Evolutionary conservation across 2,888 invertebrate genomes (phyloP), one percentile per base, ranked within the genome.

Genomic region (Harmothoe impar): DNA sequence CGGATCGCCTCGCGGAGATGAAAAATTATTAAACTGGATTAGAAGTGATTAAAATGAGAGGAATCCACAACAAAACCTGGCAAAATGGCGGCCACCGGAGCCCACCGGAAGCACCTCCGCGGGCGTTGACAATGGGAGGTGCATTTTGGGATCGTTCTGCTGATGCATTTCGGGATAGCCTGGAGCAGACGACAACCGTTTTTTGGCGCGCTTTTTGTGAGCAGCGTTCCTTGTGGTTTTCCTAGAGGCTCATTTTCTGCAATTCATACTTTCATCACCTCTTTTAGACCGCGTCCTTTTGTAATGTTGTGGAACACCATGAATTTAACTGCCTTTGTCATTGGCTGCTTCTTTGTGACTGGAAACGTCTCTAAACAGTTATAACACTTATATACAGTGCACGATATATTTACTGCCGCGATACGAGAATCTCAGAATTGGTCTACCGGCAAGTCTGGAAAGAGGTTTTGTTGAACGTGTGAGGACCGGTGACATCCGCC

Each of bases 21-120:
- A 43, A 81, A 81, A 33, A 35, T 81, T 33, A 81, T 81, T 81
- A 81, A 81, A 81, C 3, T 35, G 43, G 81, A 81, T 81, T 43
- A 81, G 35, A 35, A 43, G 20, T 35, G 43, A 81, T 81, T 81
- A 81, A 43, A 20, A 33, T 17, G 81, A 33, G 43, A 33, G 35
- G 23, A 77, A 81, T 35, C 20, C 43, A 43, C 0, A 43, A 10
- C 81, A 43, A 25, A 23, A 33, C 33, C 35, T 10, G 43, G 33
- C 81, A 3, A 81, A 25, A 72, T 72, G 72, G 72, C 25, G 31
- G n/a, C 29, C 29, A 72, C n/a, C 17, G 72, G 29, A 72, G 25
- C 72, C 29, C 72, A 29, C 29, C 72, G 72, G 29, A 72, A 29
- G 72, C 17, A 17, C 29, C 43, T 29, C 25, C 15, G 31, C 1